phyloP scores from a whole-genome alignment of 2,888 invertebrate species.

The Spialia ferax region DNA sequence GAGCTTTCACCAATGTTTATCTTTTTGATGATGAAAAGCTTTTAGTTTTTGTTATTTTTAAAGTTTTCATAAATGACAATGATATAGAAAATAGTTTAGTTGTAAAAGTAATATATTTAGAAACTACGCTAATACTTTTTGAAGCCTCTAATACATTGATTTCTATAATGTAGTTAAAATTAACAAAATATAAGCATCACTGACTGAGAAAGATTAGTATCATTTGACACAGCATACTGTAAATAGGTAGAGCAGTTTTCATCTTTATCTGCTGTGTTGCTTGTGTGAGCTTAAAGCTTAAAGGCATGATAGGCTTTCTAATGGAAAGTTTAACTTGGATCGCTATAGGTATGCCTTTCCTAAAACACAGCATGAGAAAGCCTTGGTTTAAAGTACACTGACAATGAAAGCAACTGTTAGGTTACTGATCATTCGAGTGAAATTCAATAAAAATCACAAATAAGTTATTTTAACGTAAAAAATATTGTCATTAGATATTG shows the following conservation, averaged over 20 bases:
- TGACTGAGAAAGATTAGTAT: background rate
- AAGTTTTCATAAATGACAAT: conserved; percentile 3
- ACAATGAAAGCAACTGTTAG: too few relatives aligned
- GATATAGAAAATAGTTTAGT: conserved; percentile 14
- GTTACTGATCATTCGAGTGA: too few relatives aligned
- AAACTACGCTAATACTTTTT: background rate
- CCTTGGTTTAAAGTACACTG: background rate
- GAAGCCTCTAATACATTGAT: background rate
- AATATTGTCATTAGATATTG: background rate
- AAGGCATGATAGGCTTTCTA: background rate
- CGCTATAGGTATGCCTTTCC: background rate
- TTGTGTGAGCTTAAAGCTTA: background rate
- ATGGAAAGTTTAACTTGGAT: background rate
- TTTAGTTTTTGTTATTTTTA: background rate
- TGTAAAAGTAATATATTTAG: background rate
- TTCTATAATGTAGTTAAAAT: background rate
- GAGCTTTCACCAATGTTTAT: background rate
- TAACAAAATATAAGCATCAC: background rate
- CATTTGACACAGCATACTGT: background rate
- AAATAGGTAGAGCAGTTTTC: background rate
- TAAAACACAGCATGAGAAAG: background rate
- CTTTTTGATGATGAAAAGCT: background rate
- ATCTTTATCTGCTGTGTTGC: background rate
- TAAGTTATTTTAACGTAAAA: background rate
- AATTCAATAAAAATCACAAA: background rate